Percentiles rank a stretch among this genome's conserved stretches.
Evolutionary conservation across 2,797 vertebrate species (phyloP).

Genomic region (Allobates femoralis): DNA sequence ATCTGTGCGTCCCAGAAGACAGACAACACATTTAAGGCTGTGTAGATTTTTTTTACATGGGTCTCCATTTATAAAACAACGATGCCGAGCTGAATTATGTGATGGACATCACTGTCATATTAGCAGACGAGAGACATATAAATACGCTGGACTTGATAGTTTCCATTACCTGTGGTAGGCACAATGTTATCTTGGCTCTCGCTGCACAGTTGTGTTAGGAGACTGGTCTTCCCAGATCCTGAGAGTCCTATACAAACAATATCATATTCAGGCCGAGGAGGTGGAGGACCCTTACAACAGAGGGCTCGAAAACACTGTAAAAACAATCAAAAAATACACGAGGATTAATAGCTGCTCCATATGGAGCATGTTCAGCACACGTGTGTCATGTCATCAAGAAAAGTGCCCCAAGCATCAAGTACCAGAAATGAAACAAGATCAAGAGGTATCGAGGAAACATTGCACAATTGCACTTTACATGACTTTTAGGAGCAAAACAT

Average conservation of each 20-base stretch:
- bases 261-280: slow-evolving; percentile 94
- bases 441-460: neutral
- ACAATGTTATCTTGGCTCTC: slow-evolving; percentile 87
- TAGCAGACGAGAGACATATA: too few relatives aligned
- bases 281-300: slow-evolving; percentile 96
- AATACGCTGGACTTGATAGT: too few relatives aligned
- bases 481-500: neutral
- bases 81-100: too few relatives aligned
- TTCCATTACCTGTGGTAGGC: slow-evolving; percentile 90
- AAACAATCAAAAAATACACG: slow-evolving; percentile 26
- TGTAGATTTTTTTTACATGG: too few relatives aligned
- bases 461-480: neutral
- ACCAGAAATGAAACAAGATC: neutral
- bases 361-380: neutral
- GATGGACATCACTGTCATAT: too few relatives aligned
- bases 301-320: slow-evolving; percentile 95
- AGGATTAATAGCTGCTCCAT: neutral
- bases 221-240: slow-evolving; percentile 93
- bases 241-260: slow-evolving; percentile 97
- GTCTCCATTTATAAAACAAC: too few relatives aligned
- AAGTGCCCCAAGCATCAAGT: neutral
- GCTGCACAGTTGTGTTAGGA: slow-evolving; percentile 92
- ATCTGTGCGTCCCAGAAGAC: too few relatives aligned
- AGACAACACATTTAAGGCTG: too few relatives aligned
- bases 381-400: neutral